Conservation (phyloP, 2,888 invertebrate genomes). For the Oxycera nigricornis region DNA sequence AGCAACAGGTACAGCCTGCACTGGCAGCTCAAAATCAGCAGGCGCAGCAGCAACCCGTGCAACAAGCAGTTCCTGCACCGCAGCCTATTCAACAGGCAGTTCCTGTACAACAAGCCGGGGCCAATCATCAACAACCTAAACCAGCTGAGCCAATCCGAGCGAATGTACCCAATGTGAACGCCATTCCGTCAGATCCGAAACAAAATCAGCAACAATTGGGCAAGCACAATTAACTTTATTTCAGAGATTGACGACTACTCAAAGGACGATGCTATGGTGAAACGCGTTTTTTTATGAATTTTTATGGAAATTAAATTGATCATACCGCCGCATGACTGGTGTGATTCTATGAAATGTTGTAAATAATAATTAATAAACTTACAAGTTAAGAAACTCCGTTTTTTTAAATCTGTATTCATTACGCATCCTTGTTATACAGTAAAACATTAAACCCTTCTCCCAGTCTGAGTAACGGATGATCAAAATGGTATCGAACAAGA, state of each 20-base stretch:
- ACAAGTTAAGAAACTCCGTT: neutral
- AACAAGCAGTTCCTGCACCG: constrained; percentile 47
- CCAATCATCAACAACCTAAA: constrained; percentile 21
- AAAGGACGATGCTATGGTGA: neutral
- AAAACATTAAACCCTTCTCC: too few species aligned
- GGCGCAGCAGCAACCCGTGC: constrained; percentile 49
- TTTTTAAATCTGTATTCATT: too few species aligned
- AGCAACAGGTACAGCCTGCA: constrained; percentile 49
- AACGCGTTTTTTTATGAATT: constrained; percentile 9
- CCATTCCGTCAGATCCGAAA: constrained; percentile 20
- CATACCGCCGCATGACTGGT: neutral
- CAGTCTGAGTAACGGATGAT: too few species aligned
- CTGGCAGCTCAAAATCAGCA: too few species aligned
- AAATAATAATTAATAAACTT: constrained; percentile 22
- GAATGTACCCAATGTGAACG: constrained; percentile 16
- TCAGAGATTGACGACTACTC: neutral
- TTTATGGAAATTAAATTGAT: neutral
- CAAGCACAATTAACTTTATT: constrained; percentile 23
- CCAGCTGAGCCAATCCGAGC: neutral
- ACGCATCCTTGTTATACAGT: too few species aligned
- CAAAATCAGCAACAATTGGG: constrained; percentile 8
- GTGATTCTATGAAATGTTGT: constrained; percentile 17
- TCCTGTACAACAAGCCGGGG: constrained; percentile 40
- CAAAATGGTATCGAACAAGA: too few species aligned
- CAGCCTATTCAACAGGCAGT: constrained; percentile 41